Base-by-base conservation (phyloP, 2,888 invertebrate species). In the Salpingus planirostris region DNA sequence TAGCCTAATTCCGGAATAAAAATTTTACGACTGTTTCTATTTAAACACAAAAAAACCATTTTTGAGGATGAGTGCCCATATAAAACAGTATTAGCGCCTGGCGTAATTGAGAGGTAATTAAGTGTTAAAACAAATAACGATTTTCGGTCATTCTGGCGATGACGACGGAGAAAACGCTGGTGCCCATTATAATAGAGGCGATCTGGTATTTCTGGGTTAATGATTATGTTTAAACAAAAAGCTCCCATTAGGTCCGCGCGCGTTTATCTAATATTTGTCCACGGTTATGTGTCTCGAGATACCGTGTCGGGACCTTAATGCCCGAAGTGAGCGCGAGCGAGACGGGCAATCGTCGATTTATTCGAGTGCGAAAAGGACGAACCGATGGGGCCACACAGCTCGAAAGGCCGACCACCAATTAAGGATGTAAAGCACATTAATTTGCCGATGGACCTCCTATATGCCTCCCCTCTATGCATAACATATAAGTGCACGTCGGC, bases 391-490 rank as follows among this genome's bases (percentile, higher is more conserved):
- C 64, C 64, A 64, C 64, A 64, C 64, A 64, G 44, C 61, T 59
- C 52, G 63, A 59, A 51, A 52, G 47, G 49, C 51, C 50, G 53
- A 54, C 55, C 54, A 55, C 57, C 57, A 64, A 64, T 64, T 64
- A 64, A 64, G 62, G 62, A 64, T 63, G 59, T 64, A 62, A 64
- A 62, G 61, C 63, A 60, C 63, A 64, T 64, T 64, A 64, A 64
- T 64, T 64, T 64, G 60, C 59, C 57, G 55, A 51, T 56, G 61
- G 62, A 62, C 62, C 64, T 60, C 62, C 62, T 57, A 46, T 55
- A 53, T 18, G 18, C 8, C 5, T 18, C 18, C 8, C 5, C 8
- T n/a, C n/a, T n/a, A n/a, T n/a, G n/a, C n/a, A n/a, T n/a, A n/a
- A n/a, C n/a, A n/a, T n/a, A n/a, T n/a, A n/a, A n/a, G n/a, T n/a